phyloP scores from a whole-genome alignment of 2,113 vertebrate species.

The Ceratotherium simum region DNA sequence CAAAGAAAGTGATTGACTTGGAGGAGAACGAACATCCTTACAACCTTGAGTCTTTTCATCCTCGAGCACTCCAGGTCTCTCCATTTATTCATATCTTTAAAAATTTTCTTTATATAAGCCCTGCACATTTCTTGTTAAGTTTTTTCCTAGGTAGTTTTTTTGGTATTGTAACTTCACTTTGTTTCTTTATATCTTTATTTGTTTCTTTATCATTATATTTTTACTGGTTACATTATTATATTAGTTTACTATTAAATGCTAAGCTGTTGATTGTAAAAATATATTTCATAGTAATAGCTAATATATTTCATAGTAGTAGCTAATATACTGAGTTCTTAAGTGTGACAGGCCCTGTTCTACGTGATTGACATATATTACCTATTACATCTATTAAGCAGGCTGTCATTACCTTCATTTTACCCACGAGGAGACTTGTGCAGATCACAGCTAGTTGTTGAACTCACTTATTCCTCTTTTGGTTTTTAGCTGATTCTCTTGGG shows the following conservation, averaged over 20 bases:
- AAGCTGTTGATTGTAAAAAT: not conserved
- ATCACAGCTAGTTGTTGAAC: not conserved
- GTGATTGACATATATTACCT: not conserved
- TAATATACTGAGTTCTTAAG: not conserved
- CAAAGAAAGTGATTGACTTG: not conserved
- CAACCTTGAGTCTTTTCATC: not conserved
- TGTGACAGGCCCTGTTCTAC: not conserved
- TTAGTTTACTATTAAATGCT: not conserved
- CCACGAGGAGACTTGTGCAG: not conserved
- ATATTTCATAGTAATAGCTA: not conserved
- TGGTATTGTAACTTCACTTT: not conserved
- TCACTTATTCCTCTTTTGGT: not conserved
- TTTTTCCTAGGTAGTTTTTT: not conserved
- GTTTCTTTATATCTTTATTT: not conserved
- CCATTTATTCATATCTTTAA: not conserved
- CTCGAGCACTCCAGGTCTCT: not conserved
- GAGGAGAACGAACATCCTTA: not conserved
- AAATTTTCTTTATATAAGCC: not conserved
- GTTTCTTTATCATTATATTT: not conserved
- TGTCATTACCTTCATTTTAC: not conserved
- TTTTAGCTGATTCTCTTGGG: slow-evolving; percentile 5
- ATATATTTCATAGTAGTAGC: not conserved
- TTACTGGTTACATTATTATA: not conserved
- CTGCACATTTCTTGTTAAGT: not conserved
- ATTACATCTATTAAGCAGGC: not conserved